Conservation (phyloP, 2,113 vertebrate genomes). For the Electrona antarctica region DNA sequence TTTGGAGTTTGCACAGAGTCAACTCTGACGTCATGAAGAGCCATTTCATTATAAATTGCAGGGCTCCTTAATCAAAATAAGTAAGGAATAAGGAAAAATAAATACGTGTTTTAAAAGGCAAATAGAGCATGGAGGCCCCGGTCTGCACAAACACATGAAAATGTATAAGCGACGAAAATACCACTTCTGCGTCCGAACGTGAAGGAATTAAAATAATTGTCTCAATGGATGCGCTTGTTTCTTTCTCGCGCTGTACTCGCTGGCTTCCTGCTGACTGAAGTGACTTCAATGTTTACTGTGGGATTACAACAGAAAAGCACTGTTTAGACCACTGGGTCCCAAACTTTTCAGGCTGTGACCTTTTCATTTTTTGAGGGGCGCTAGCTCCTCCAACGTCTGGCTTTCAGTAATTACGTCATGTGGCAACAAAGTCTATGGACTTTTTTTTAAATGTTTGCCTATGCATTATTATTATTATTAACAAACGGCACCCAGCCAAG, state of each 20-base stretch:
- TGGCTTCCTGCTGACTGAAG: constrained; percentile 32
- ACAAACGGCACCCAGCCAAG: too few relatives aligned
- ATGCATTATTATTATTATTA: too few relatives aligned
- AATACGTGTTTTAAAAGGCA: constrained; percentile 36
- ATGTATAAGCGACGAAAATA: constrained; percentile 44
- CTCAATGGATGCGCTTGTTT: constrained; percentile 47
- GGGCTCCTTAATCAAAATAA: constrained; percentile 41
- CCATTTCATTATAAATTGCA: constrained; percentile 48
- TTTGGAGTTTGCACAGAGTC: constrained; percentile 10
- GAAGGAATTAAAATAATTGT: constrained; percentile 57
- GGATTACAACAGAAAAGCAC: constrained; percentile 34
- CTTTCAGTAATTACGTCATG: too few relatives aligned
- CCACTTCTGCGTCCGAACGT: constrained; percentile 28
- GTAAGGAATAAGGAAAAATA: constrained; percentile 1
- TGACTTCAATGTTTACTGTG: constrained; percentile 36
- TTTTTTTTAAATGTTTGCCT: too few relatives aligned
- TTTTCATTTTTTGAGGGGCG: too few relatives aligned
- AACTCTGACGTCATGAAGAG: constrained; percentile 33
- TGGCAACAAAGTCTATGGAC: too few relatives aligned
- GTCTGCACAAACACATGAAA: constrained; percentile 43
- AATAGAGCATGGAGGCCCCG: constrained; percentile 17
- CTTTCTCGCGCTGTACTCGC: constrained; percentile 5
- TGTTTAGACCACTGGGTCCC: constrained; percentile 21
- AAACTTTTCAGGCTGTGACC: too few relatives aligned
- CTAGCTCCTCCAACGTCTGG: too few relatives aligned